These are phyloP conservation scores for Macroteleia sp. DNA, from an alignment of 2,888 invertebrate genomes.

Conservation along the genomic window DNA sequence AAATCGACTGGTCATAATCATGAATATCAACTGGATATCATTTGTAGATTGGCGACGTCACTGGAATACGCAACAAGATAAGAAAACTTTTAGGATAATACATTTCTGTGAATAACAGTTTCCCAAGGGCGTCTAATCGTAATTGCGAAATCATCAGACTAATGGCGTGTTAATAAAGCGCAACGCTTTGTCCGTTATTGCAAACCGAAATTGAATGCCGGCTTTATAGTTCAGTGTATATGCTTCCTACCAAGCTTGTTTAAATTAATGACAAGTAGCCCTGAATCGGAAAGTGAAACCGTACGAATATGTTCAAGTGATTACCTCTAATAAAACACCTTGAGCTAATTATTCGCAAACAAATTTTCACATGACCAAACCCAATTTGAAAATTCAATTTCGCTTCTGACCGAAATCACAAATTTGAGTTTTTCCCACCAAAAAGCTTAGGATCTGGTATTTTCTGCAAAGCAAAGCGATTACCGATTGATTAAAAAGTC, in stretches of 20 bases:
- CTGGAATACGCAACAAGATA: too few relatives aligned
- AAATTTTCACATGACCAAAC: neutral
- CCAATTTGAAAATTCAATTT: conserved; percentile 8
- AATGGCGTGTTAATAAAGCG: conserved; percentile 70
- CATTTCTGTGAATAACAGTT: conserved; percentile 64
- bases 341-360: conserved; percentile 30
- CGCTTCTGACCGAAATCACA: too few relatives aligned
- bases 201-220: conserved; percentile 56
- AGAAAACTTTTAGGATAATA: conserved; percentile 54
- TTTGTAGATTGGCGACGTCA: too few relatives aligned
- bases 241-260: conserved; percentile 50
- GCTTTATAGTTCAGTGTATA: conserved; percentile 41
- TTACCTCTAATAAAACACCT: conserved; percentile 48
- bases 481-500: conserved; percentile 18
- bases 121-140: conserved; percentile 68
- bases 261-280: conserved; percentile 49
- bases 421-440: too few relatives aligned
- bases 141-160: conserved; percentile 71
- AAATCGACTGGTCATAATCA: too few relatives aligned
- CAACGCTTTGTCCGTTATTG: conserved; percentile 62
- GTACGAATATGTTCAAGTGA: conserved; percentile 36
- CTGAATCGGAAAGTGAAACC: conserved; percentile 39
- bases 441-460: too few relatives aligned
- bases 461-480: too few relatives aligned
- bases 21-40: too few relatives aligned